A percentile compares a stretch with the other conserved stretches of the same genome.
phyloP scores from a whole-genome alignment of 2,113 vertebrate species.

The Pituophis catenifer region DNA sequence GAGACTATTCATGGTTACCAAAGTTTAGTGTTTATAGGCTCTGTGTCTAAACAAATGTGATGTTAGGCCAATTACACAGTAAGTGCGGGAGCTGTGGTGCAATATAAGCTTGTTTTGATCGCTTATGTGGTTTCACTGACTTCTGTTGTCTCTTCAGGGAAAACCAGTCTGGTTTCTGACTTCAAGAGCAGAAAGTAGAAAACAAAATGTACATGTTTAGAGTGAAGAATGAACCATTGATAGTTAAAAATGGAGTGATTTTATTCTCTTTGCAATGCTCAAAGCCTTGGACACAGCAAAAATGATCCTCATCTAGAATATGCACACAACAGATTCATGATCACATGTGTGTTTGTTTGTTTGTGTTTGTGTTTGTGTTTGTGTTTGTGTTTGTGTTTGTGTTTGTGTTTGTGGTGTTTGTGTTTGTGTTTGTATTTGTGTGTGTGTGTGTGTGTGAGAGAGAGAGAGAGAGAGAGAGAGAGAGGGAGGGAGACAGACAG shows the following conservation, averaged over 20 bases:
- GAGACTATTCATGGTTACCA: conserved; percentile 22
- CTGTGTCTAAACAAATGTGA: neutral
- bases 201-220: neutral
- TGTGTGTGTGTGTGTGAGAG: neutral
- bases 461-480: too few relatives aligned
- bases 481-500: too few relatives aligned
- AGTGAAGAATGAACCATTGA: neutral
- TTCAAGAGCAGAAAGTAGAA: neutral
- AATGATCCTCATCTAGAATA: neutral
- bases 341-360: neutral
- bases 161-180: neutral
- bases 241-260: neutral
- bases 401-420: neutral
- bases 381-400: too few relatives aligned
- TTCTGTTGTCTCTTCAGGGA: neutral
- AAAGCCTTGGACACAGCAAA: neutral
- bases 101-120: conserved; percentile 5
- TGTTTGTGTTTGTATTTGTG: neutral
- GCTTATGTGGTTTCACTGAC: neutral
- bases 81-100: neutral
- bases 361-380: neutral
- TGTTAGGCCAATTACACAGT: conserved; percentile 2
- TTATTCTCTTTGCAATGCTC: neutral
- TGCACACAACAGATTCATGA: neutral
- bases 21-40: conserved; percentile 21